Evolutionary conservation across 2,113 vertebrate species (phyloP).

Genomic region (Eira barbara): DNA sequence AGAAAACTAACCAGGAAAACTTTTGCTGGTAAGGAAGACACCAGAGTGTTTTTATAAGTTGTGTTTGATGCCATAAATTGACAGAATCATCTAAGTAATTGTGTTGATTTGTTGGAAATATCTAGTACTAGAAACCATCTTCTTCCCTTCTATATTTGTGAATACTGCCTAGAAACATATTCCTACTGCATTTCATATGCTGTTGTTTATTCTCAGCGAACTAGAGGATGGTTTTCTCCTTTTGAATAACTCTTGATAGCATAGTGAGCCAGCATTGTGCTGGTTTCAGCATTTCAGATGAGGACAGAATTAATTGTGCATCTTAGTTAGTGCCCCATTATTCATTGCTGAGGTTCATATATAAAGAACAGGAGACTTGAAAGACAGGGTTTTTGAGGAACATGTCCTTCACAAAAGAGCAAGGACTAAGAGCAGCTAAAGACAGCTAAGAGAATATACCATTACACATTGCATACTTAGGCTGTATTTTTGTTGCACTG

Average conservation of each 20-base stretch:
- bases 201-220: slow-evolving; percentile 16
- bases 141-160: not conserved
- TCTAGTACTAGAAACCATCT: not conserved
- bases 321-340: not conserved
- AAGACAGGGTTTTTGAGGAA: not conserved
- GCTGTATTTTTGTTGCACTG: not conserved
- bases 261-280: not conserved
- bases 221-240: not conserved
- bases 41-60: not conserved
- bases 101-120: not conserved
- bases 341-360: not conserved
- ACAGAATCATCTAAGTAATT: not conserved
- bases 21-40: not conserved
- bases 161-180: slow-evolving; percentile 16
- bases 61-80: not conserved
- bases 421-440: not conserved
- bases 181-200: not conserved
- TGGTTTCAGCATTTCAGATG: slow-evolving; percentile 25
- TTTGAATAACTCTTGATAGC: not conserved
- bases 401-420: slow-evolving; percentile 20
- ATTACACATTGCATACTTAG: not conserved
- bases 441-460: not conserved
- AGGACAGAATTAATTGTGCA: not conserved
- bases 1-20: not conserved
- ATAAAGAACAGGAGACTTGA: not conserved